Percentiles rank a stretch among this genome's conserved stretches.
Conservation (phyloP, 2,113 vertebrate species). For the Tringa solitaria region DNA sequence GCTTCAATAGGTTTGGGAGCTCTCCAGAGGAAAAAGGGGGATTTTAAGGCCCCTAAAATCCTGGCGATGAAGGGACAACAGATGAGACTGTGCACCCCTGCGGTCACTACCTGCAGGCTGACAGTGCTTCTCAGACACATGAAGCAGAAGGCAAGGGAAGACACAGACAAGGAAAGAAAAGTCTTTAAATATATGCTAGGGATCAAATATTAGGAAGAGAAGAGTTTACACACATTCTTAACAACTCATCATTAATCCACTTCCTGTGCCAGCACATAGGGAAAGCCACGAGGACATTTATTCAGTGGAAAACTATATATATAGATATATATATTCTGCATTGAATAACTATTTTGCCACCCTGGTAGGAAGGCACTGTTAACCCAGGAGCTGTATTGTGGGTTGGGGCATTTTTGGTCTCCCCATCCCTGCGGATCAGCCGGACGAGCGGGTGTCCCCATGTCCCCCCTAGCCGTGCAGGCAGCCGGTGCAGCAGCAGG, state of each 20-base stretch:
- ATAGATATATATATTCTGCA: no score
- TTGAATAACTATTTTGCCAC: background rate
- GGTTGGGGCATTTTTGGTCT: fast-evolving
- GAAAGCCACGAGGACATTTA: background rate
- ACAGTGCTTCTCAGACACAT: background rate
- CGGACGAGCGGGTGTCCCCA: fast-evolving
- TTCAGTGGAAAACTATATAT: background rate
- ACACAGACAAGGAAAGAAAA: background rate
- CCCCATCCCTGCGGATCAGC: no score
- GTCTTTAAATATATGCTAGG: background rate
- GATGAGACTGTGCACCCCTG: background rate
- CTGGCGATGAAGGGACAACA: background rate
- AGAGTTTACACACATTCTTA: background rate
- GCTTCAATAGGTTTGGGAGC: background rate
- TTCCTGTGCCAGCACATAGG: background rate
- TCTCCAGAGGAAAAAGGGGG: background rate
- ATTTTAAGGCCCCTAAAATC: background rate
- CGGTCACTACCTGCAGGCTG: background rate
- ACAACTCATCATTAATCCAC: background rate
- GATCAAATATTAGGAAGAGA: background rate
- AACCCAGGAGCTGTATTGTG: background rate
- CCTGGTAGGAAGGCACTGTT: fast-evolving
- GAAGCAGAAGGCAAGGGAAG: background rate
- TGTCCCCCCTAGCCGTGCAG: background rate
- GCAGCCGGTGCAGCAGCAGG: fast-evolving